Percentiles rank a stretch among this genome's conserved stretches.
Conservation (phyloP, 2,113 vertebrate species). For the Galeopterus variegatus region DNA sequence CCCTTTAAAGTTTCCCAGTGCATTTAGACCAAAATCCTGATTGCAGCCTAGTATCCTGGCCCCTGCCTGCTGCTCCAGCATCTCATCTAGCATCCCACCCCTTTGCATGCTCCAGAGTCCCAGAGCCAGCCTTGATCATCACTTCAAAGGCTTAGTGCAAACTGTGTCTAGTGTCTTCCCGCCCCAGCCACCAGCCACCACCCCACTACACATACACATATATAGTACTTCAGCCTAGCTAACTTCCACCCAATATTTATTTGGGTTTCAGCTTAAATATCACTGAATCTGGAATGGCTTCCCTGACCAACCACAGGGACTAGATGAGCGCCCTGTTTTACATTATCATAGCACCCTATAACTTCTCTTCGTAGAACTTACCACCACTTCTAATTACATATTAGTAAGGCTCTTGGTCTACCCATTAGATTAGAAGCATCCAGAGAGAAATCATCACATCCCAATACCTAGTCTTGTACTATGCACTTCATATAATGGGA, state of each 20-base stretch:
- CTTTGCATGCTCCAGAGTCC: too few species aligned
- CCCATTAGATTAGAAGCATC: neutral
- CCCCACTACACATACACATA: neutral
- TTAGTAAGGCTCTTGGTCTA: neutral
- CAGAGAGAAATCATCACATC: neutral
- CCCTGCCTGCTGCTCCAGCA: neutral
- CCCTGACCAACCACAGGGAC: neutral
- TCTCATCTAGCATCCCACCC: neutral
- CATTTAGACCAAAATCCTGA: neutral
- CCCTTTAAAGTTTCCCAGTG: neutral
- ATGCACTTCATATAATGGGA: too few species aligned
- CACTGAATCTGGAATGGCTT: neutral
- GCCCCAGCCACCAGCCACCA: too few species aligned
- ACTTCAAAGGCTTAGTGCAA: neutral
- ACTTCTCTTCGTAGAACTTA: neutral
- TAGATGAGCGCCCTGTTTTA: neutral
- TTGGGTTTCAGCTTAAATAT: constrained; percentile 9
- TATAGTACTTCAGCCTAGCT: neutral
- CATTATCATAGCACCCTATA: neutral
- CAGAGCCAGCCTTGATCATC: neutral
- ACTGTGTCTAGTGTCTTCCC: neutral
- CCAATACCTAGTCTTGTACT: neutral
- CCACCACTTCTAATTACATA: neutral
- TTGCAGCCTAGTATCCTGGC: accelerated
- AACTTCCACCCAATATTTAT: neutral